A percentile compares a stretch with the other conserved stretches of the same genome.
These are phyloP conservation scores for Serilophus lunatus DNA, from an alignment of 2,113 vertebrate species.

Conservation along the genomic window DNA sequence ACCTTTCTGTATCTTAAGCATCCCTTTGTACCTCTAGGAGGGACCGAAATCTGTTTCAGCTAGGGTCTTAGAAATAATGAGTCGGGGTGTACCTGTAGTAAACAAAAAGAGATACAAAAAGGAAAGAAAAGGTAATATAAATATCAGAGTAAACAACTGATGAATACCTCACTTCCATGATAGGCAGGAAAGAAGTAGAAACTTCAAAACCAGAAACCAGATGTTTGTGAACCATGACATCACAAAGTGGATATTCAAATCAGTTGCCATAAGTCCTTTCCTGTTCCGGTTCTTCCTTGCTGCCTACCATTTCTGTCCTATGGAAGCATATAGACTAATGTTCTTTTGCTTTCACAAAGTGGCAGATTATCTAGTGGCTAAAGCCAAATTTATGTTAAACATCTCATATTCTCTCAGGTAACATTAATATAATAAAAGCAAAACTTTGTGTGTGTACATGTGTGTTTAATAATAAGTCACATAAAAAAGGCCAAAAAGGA, in stretches of 20 bases:
- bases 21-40: neutral
- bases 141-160: neutral
- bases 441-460: neutral
- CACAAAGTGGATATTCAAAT: neutral
- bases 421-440: constrained; percentile 61
- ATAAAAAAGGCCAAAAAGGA: constrained; percentile 64
- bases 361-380: neutral
- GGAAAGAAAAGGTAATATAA: neutral
- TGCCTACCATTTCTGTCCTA: neutral
- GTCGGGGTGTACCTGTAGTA: neutral
- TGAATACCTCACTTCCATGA: neutral
- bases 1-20: neutral
- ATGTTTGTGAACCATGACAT: neutral
- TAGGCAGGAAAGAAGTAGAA: neutral
- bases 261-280: neutral
- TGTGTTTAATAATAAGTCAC: constrained; percentile 46
- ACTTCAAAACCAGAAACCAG: neutral
- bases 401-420: constrained; percentile 48
- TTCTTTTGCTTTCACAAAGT: neutral
- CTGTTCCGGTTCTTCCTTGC: neutral
- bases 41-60: neutral
- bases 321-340: neutral
- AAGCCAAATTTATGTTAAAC: constrained; percentile 63
- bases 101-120: neutral
- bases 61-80: neutral